Evolutionary conservation across 2,888 invertebrate species (phyloP).

Genomic region (Eubasilissa splendida): DNA sequence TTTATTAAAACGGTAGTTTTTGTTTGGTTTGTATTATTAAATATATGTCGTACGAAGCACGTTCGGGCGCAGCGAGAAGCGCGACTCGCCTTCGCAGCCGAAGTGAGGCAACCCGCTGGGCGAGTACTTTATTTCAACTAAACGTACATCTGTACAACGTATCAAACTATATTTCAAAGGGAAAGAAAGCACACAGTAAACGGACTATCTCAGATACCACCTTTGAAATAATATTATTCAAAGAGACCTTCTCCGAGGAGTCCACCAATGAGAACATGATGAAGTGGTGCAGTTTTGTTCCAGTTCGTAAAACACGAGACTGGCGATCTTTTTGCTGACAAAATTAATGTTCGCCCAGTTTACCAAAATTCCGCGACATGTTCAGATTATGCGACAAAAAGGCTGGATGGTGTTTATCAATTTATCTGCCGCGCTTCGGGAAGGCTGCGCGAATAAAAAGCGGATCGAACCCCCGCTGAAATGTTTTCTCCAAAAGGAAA

Average conservation of each 20-base stretch:
- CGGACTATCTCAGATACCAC: conserved; percentile 22
- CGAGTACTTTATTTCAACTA: conserved; percentile 14
- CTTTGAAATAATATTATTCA: conserved; percentile 26
- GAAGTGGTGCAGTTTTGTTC: conserved; percentile 36
- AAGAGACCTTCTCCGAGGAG: background rate
- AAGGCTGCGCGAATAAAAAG: conserved; percentile 43
- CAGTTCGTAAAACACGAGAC: conserved; percentile 35
- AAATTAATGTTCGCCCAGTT: conserved; percentile 54
- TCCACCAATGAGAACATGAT: conserved; percentile 33
- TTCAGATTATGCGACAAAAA: conserved; percentile 49
- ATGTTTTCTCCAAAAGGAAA: conserved; percentile 46
- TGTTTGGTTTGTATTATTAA: conserved; percentile 10
- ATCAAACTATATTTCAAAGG: conserved; percentile 40
- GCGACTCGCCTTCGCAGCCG: conserved; percentile 12
- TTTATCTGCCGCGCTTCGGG: conserved; percentile 51
- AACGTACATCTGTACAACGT: conserved; percentile 6
- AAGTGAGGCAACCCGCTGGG: conserved; percentile 38
- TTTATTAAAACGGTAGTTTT: conserved; percentile 12
- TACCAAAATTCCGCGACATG: conserved; percentile 52
- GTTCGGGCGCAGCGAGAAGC: conserved; percentile 17
- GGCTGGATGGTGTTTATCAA: conserved; percentile 55
- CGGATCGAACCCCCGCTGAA: conserved; percentile 47
- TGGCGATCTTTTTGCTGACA: conserved; percentile 47
- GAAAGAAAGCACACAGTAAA: conserved; percentile 1
- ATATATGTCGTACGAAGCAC: conserved; percentile 24